These are phyloP conservation scores for Hippocampus comes DNA, from an alignment of 2,113 vertebrate genomes.

Conservation along the genomic window DNA sequence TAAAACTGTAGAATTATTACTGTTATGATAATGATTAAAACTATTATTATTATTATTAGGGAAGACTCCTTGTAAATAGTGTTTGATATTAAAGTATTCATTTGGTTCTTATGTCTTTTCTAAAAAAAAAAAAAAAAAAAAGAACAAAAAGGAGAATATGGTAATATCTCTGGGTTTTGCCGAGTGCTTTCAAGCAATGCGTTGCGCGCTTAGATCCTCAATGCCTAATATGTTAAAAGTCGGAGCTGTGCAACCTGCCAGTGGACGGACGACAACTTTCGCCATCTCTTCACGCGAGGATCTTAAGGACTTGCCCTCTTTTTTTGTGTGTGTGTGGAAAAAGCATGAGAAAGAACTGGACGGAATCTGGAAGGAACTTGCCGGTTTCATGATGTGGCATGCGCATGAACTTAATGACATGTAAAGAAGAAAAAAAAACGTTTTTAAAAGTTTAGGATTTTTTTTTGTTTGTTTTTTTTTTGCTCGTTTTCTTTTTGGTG, in stretches of 20 bases:
- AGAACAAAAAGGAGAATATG: conserved; percentile 66
- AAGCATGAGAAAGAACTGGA: conserved; percentile 69
- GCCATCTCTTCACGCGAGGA: conserved; percentile 54
- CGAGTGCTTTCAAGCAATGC: conserved; percentile 70
- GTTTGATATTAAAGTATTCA: conserved; percentile 99
- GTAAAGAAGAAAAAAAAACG: conserved; percentile 55
- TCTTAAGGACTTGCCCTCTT: conserved; percentile 23
- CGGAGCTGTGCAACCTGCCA: conserved; percentile 39
- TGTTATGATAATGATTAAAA: conserved; percentile 70
- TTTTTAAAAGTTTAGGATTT: conserved; percentile 55
- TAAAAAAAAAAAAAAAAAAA: conserved; percentile 76
- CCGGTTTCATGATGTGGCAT: conserved; percentile 73
- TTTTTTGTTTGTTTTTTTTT: conserved; percentile 8
- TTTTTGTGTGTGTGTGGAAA: conserved; percentile 68
- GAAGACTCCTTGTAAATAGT: conserved; percentile 96
- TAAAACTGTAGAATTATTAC: conserved; percentile 75
- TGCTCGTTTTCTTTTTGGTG: conserved; percentile 34
- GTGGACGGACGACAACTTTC: conserved; percentile 69
- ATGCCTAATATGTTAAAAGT: conserved; percentile 59
- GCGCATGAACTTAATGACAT: conserved; percentile 75
- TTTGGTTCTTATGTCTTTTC: conserved; percentile 99
- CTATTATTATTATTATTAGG: conserved; percentile 69
- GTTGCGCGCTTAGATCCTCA: conserved; percentile 70
- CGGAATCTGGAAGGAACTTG: conserved; percentile 70
- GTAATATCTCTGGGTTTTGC: conserved; percentile 88